phyloP scores from a whole-genome alignment of 2,797 vertebrate genomes.

The Gymnothorax reevesii region DNA sequence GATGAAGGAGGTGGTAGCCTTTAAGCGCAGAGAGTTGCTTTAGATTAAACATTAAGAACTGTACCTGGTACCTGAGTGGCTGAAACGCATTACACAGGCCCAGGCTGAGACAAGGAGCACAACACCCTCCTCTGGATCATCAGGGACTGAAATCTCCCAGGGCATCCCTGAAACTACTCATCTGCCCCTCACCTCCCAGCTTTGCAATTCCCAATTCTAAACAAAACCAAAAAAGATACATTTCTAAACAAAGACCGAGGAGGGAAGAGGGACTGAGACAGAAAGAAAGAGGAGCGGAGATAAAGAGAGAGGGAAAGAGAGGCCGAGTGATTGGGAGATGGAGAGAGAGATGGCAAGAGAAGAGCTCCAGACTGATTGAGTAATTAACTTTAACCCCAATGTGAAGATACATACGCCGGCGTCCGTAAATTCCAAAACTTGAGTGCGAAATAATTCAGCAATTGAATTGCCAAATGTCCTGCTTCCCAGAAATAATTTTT shows the following conservation, averaged over 20 bases:
- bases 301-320: background rate
- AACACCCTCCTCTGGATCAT: slow-evolving; percentile 38
- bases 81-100: slow-evolving; percentile 59
- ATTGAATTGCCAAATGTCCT: too few relatives aligned
- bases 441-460: too few relatives aligned
- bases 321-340: background rate
- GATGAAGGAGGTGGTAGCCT: slow-evolving; percentile 53
- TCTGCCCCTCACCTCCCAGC: background rate
- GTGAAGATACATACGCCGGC: too few relatives aligned
- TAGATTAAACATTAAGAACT: slow-evolving; percentile 58
- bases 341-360: too few relatives aligned
- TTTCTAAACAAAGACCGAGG: slow-evolving; percentile 23
- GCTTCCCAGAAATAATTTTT: too few relatives aligned
- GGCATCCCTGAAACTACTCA: slow-evolving; percentile 26
- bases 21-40: slow-evolving; percentile 47
- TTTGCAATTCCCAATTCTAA: slow-evolving; percentile 34
- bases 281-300: background rate
- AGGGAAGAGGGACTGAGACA: background rate
- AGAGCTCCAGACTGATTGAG: too few relatives aligned
- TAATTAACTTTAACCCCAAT: too few relatives aligned
- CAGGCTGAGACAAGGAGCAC: slow-evolving; percentile 45
- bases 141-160: slow-evolving; percentile 43
- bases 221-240: slow-evolving; percentile 33
- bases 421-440: too few relatives aligned
- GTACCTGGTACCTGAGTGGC: slow-evolving; percentile 51